Conservation (phyloP, 2,797 vertebrate genomes). For the Anas bernieri region DNA sequence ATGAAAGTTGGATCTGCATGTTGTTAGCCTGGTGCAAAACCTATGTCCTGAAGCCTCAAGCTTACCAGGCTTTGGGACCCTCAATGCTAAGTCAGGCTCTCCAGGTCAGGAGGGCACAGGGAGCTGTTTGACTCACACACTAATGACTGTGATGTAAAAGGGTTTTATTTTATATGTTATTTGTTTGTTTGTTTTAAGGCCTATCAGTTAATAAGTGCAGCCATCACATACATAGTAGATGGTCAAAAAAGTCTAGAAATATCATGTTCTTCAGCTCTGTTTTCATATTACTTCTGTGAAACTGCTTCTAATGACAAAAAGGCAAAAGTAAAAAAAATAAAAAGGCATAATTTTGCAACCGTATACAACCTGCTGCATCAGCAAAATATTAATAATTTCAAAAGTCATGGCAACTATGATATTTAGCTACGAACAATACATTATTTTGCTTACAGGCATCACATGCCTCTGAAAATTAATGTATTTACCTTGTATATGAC, state of each 20-base stretch:
- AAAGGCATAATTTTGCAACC: neutral
- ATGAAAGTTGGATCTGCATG: neutral
- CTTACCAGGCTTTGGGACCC: neutral
- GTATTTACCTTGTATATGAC: neutral
- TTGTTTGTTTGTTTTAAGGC: neutral
- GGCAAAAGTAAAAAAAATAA: too few relatives aligned
- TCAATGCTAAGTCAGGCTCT: neutral
- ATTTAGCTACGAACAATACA: neutral
- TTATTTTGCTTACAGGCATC: neutral
- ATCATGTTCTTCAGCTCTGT: neutral
- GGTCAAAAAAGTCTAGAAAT: neutral
- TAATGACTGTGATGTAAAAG: neutral
- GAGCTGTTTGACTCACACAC: neutral
- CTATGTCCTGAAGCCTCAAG: neutral
- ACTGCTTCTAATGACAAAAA: neutral
- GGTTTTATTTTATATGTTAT: neutral
- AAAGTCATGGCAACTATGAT: neutral
- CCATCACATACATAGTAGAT: neutral
- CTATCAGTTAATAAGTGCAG: neutral
- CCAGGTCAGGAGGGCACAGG: neutral
- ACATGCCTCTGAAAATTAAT: neutral
- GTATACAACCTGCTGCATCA: neutral
- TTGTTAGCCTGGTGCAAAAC: neutral
- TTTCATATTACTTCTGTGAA: neutral
- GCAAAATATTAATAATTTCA: neutral